Evolutionary conservation across 92 coral and sea anemone species (phyloP).

Genomic region (Porites lobata): DNA sequence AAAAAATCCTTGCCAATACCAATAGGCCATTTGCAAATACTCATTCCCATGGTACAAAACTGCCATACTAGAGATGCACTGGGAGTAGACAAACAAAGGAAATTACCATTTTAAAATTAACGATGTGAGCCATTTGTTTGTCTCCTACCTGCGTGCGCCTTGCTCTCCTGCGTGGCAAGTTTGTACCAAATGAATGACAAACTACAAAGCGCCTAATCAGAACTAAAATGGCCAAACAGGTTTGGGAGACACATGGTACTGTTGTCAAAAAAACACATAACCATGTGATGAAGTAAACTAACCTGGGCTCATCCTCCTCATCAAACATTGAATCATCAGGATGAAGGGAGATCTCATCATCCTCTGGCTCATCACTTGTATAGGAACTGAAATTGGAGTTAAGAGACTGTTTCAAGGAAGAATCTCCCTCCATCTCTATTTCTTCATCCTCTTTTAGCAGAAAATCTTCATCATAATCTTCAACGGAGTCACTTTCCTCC

Average conservation of each 20-base stretch:
- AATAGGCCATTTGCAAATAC: too few relatives aligned
- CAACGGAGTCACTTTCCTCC: neutral
- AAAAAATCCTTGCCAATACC: too few relatives aligned
- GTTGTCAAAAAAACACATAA: neutral
- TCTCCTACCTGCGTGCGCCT: too few relatives aligned
- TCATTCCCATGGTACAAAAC: too few relatives aligned
- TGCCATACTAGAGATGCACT: too few relatives aligned
- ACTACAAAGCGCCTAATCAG: too few relatives aligned
- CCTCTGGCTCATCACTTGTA: constrained; percentile 71
- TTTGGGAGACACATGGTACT: neutral
- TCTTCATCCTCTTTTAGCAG: constrained; percentile 23
- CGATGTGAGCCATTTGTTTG: too few relatives aligned
- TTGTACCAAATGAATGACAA: too few relatives aligned
- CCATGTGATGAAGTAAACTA: neutral
- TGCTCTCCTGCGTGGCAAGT: too few relatives aligned
- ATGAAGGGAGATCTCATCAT: constrained; percentile 56
- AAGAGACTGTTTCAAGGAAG: neutral
- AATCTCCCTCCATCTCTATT: neutral
- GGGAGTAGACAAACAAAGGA: too few relatives aligned
- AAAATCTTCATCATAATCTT: constrained; percentile 20
- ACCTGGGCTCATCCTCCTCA: constrained; percentile 60
- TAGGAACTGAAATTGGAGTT: constrained; percentile 18
- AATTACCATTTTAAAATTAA: too few relatives aligned
- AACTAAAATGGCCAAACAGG: too few relatives aligned
- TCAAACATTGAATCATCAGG: constrained; percentile 68